Evolutionary conservation across 2,797 vertebrate species (phyloP).

Genomic region (Gadopsis bispinosus): DNA sequence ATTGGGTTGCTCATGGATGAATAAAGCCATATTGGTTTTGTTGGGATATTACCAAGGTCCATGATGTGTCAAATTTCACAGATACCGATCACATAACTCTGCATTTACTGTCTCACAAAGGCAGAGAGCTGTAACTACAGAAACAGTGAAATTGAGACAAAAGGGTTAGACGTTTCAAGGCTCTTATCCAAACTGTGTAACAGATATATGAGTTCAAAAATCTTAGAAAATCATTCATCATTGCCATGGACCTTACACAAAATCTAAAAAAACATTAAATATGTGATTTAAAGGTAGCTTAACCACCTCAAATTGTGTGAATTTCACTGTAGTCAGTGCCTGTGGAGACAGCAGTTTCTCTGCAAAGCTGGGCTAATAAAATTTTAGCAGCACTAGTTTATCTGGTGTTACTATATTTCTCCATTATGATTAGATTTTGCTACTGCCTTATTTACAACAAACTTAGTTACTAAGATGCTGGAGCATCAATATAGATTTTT

Average conservation of each 20-base stretch:
- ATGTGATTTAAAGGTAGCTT: neutral
- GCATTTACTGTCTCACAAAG: neutral
- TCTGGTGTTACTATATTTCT: too few relatives aligned
- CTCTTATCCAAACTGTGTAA: neutral
- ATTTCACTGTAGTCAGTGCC: neutral
- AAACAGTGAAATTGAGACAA: neutral
- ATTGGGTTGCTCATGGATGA: neutral
- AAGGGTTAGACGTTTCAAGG: neutral
- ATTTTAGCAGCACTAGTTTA: neutral
- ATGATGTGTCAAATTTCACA: conserved; percentile 27
- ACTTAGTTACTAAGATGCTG: too few relatives aligned
- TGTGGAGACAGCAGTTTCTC: neutral
- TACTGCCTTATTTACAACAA: neutral
- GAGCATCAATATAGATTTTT: neutral
- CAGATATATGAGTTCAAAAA: neutral
- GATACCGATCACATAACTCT: conserved; percentile 14
- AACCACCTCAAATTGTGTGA: neutral
- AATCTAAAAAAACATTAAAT: neutral
- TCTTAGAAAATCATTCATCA: neutral
- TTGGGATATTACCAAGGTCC: conserved; percentile 1
- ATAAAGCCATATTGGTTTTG: conserved; percentile 17
- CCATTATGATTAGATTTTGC: neutral
- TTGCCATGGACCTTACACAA: neutral
- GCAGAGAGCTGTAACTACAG: neutral
- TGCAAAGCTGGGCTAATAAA: neutral